These are phyloP conservation scores for Pagrus major DNA, from an alignment of 2,113 vertebrate species.

Conservation along the genomic window DNA sequence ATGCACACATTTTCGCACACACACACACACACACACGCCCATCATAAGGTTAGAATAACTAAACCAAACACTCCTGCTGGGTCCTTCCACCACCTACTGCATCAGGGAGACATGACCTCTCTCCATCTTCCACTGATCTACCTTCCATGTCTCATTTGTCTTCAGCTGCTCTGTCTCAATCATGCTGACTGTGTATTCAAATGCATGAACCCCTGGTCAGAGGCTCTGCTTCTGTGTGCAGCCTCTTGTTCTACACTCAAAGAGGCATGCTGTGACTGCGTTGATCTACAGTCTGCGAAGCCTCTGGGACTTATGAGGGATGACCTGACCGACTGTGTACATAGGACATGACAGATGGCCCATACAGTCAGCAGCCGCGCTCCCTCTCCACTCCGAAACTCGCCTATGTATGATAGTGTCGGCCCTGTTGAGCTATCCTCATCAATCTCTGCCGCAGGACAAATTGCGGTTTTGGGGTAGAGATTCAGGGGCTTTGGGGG, in stretches of 20 bases:
- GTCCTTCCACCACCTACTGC: constrained; percentile 59
- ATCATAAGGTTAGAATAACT: constrained; percentile 52
- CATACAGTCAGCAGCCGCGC: constrained; percentile 48
- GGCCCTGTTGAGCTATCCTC: constrained; percentile 59
- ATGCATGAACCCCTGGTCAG: constrained; percentile 32
- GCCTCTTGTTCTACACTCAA: constrained; percentile 36
- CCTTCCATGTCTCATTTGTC: constrained; percentile 71
- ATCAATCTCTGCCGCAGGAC: constrained; percentile 74
- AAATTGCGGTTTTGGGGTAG: constrained; percentile 71
- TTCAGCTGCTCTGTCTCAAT: constrained; percentile 39
- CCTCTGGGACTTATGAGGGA: constrained; percentile 49
- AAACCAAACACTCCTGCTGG: constrained; percentile 50
- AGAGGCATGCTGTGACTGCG: constrained; percentile 43
- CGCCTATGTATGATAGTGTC: constrained; percentile 50
- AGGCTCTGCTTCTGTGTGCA: constrained; percentile 42
- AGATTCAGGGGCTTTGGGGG: constrained; percentile 55
- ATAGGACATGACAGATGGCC: constrained; percentile 71
- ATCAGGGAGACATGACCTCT: constrained; percentile 54
- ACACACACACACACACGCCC: constrained; percentile 18
- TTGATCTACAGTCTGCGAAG: constrained; percentile 50
- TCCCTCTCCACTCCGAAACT: constrained; percentile 60
- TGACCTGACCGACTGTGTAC: constrained; percentile 64
- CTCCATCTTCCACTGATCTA: constrained; percentile 60
- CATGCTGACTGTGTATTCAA: constrained; percentile 56
- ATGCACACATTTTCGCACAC: constrained; percentile 8